Percentiles rank a stretch among this genome's conserved stretches.
Evolutionary conservation across 2,888 invertebrate species (phyloP).

Genomic region (Quadriops clusia): DNA sequence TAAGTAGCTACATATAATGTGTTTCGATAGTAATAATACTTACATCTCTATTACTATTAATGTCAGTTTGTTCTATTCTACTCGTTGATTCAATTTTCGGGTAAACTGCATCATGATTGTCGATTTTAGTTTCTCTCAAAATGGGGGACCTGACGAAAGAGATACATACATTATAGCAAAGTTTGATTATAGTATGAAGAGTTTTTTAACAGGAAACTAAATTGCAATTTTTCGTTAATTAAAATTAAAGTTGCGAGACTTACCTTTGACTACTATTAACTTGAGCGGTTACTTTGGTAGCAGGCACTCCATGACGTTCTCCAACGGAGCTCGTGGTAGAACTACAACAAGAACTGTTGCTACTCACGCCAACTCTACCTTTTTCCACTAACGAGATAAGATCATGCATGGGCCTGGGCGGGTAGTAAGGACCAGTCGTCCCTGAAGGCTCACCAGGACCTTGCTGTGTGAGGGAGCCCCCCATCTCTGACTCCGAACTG

Average conservation of each 20-base stretch:
- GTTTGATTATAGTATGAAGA: too few species aligned
- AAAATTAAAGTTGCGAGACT: too few species aligned
- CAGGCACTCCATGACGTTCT: conserved; percentile 20
- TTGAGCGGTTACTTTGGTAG: conserved; percentile 29
- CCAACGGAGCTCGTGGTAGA: conserved; percentile 44
- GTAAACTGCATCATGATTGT: conserved; percentile 37
- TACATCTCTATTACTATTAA: conserved; percentile 59
- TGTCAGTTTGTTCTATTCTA: conserved; percentile 38
- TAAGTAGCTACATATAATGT: too few species aligned
- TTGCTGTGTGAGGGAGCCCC: conserved; percentile 18
- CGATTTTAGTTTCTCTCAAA: conserved; percentile 53
- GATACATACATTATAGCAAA: too few species aligned
- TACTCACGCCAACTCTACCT: conserved; percentile 38
- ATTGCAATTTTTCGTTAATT: too few species aligned
- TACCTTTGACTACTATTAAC: conserved; percentile 20
- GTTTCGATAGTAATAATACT: too few species aligned
- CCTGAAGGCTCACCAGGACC: conserved; percentile 26
- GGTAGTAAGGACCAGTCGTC: conserved; percentile 36
- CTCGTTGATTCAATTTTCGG: conserved; percentile 23
- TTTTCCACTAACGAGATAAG: conserved; percentile 42
- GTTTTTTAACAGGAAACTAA: too few species aligned
- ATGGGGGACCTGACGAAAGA: conserved; percentile 21
- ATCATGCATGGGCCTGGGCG: conserved; percentile 30
- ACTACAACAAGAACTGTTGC: conserved; percentile 39
- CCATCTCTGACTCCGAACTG: conserved; percentile 63